Conservation (phyloP, 2,113 vertebrate genomes). For the Xiphophorus couchianus region DNA sequence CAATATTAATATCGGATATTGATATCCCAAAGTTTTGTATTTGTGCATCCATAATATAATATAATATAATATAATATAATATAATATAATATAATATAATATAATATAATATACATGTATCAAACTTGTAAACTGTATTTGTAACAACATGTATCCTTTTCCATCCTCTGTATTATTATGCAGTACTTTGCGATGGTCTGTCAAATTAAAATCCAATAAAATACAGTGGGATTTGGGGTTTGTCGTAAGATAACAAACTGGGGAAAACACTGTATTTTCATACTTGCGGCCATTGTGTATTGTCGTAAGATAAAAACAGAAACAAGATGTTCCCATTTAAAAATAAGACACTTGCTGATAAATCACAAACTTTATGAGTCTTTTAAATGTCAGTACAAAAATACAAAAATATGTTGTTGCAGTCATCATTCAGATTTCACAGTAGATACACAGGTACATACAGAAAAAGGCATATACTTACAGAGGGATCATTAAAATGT, state of each 20-base stretch:
- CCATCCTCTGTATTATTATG: neutral
- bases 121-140: neutral
- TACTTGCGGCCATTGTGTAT: neutral
- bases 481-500: constrained; percentile 62
- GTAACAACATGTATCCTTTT: neutral
- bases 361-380: constrained; percentile 70
- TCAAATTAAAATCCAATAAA: neutral
- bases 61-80: too few species aligned
- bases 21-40: too few species aligned
- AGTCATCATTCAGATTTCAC: constrained; percentile 82
- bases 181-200: neutral
- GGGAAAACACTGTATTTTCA: neutral
- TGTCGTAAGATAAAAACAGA: neutral
- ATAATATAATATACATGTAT: neutral
- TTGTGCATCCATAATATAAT: too few species aligned
- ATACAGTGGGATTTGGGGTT: neutral
- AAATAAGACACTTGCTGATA: constrained; percentile 37
- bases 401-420: constrained; percentile 86
- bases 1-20: too few species aligned
- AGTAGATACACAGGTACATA: constrained; percentile 75
- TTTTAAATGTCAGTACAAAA: constrained; percentile 81
- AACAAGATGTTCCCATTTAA: neutral
- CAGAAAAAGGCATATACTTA: constrained; percentile 75
- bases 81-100: too few species aligned
- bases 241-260: neutral